Percentiles rank a stretch among this genome's conserved stretches.
These are phyloP conservation scores for Dendrocopos noguchii DNA, from an alignment of 2,113 vertebrate species.

Conservation along the genomic window DNA sequence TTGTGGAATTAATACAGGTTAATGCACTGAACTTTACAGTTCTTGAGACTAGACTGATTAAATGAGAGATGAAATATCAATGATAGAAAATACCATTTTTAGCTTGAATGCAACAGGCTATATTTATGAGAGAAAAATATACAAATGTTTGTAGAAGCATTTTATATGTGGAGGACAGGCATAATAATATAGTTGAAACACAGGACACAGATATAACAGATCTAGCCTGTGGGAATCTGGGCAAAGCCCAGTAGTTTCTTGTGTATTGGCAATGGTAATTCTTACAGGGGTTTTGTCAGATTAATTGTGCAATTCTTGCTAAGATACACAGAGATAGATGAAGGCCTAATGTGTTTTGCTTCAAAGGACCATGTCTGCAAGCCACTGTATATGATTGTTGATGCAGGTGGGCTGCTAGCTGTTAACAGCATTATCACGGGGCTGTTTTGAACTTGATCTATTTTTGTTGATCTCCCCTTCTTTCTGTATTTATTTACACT, in stretches of 20 bases:
- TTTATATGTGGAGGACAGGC: neutral
- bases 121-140: neutral
- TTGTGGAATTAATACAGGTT: neutral
- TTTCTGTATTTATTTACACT: neutral
- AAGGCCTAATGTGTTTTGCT: neutral
- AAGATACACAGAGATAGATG: neutral
- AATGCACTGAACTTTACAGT: neutral
- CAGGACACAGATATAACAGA: neutral
- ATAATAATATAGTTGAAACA: neutral
- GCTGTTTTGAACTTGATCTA: neutral
- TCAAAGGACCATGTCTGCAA: neutral
- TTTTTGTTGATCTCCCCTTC: neutral
- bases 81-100: neutral
- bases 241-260: neutral
- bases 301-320: neutral
- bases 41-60: neutral
- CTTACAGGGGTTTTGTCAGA: neutral
- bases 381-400: neutral
- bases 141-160: neutral
- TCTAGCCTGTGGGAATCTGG: neutral
- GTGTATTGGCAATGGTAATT: neutral
- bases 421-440: neutral
- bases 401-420: neutral
- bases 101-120: neutral
- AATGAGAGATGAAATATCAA: neutral